A percentile compares a stretch with the other conserved stretches of the same genome.
These are phyloP conservation scores for Erinaceus europaeus DNA, from an alignment of 2,113 vertebrate genomes.

Conservation along the genomic window DNA sequence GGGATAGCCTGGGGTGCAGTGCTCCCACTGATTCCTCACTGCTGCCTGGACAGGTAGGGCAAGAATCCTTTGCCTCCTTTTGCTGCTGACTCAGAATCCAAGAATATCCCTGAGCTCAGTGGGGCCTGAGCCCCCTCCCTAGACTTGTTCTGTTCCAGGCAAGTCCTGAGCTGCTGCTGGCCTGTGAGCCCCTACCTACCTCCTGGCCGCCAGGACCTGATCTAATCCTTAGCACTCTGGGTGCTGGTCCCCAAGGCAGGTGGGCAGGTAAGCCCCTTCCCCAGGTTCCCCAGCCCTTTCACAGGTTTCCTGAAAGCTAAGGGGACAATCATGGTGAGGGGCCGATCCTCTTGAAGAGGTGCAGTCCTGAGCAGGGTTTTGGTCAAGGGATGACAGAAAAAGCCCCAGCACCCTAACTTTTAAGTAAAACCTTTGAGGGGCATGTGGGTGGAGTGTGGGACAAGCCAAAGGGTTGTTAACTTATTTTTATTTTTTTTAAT, in stretches of 20 bases:
- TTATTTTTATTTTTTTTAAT: not conserved
- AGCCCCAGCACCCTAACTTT: not conserved
- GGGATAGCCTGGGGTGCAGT: constrained; percentile 39
- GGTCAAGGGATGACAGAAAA: not conserved
- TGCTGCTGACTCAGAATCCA: constrained; percentile 69
- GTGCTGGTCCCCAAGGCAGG: not conserved
- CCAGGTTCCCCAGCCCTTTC: not conserved
- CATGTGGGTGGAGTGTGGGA: no score
- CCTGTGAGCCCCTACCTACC: not conserved
- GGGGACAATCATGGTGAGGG: not conserved
- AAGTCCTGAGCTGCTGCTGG: constrained; percentile 59
- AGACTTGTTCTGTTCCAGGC: constrained; percentile 31
- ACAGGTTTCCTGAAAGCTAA: not conserved
- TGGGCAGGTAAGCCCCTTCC: not conserved
- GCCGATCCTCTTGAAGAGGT: not conserved
- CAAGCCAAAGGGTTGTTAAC: not conserved
- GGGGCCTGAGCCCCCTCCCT: constrained; percentile 67
- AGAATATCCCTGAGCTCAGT: constrained; percentile 72
- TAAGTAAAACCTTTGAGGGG: no score
- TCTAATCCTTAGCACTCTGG: not conserved
- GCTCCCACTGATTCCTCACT: constrained; percentile 48
- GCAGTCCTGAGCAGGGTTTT: not conserved
- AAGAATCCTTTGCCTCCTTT: constrained; percentile 60
- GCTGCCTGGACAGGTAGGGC: constrained; percentile 69
- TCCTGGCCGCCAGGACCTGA: not conserved